These are phyloP conservation scores for Thalassophryne amazonica DNA, from an alignment of 2,797 vertebrate species.

Conservation along the genomic window DNA sequence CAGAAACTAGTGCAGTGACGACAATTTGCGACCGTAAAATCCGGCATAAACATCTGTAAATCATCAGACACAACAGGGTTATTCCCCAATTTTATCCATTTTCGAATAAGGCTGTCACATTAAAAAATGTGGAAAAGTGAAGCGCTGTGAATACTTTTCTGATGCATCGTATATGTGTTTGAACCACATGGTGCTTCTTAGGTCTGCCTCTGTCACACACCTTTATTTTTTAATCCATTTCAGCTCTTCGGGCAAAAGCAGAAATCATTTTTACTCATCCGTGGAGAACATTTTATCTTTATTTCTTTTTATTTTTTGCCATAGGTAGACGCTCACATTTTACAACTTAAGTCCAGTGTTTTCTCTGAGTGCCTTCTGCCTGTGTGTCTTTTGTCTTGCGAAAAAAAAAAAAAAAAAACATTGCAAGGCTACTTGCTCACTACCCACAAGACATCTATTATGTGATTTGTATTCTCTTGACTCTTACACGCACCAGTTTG, in stretches of 20 bases:
- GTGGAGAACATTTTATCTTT: conserved; percentile 18
- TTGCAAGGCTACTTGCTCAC: conserved; percentile 32
- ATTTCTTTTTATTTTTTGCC: conserved; percentile 1
- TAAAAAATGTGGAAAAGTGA: too few species aligned
- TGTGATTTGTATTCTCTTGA: conserved; percentile 76
- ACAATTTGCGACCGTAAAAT: too few species aligned
- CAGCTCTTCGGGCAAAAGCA: background rate
- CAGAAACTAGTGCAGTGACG: too few species aligned
- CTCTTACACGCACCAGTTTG: conserved; percentile 70
- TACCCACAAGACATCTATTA: conserved; percentile 53
- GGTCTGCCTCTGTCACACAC: background rate
- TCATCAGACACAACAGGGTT: too few species aligned
- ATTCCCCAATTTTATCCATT: too few species aligned
- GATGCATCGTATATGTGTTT: too few species aligned
- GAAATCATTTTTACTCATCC: conserved; percentile 18
- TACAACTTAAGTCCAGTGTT: conserved; percentile 9
- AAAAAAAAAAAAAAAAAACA: conserved; percentile 2
- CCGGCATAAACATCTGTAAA: too few species aligned
- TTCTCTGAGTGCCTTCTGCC: conserved; percentile 8
- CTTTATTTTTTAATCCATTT: background rate
- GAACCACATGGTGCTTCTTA: too few species aligned
- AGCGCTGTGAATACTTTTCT: too few species aligned
- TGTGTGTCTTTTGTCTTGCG: conserved; percentile 34
- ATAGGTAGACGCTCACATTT: conserved; percentile 4
- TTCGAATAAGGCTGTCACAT: too few species aligned